phyloP scores from a whole-genome alignment of 2,797 vertebrate species.

The Rhinella marina region DNA sequence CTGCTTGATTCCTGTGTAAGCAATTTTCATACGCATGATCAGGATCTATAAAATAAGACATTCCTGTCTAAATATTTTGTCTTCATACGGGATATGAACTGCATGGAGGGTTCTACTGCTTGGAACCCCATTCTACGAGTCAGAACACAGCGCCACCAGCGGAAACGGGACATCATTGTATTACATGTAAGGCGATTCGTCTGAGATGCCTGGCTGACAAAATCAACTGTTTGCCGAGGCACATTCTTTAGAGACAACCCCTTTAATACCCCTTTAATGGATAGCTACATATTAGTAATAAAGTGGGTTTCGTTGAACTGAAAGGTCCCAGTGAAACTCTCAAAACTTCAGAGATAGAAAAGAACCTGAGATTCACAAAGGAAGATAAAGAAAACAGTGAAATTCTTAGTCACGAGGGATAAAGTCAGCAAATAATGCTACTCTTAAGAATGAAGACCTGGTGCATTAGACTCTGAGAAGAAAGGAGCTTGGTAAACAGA shows the following conservation, averaged over 20 bases:
- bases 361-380: slow-evolving; percentile 14
- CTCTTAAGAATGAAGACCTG: slow-evolving; percentile 10
- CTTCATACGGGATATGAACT: not conserved
- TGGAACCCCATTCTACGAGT: too few species aligned
- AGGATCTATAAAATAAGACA: not conserved
- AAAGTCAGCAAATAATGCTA: not conserved
- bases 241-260: not conserved
- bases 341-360: not conserved
- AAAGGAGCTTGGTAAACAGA: slow-evolving; percentile 34
- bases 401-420: slow-evolving; percentile 5
- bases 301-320: not conserved
- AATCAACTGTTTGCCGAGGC: not conserved
- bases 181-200: too few species aligned
- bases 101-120: too few species aligned
- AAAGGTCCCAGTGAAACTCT: slow-evolving; percentile 18
- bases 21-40: not conserved
- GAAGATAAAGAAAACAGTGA: slow-evolving; percentile 25
- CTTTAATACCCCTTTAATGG: not conserved
- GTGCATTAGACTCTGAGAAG: slow-evolving; percentile 3
- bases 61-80: not conserved
- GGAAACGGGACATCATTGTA: too few species aligned
- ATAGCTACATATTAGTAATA: not conserved
- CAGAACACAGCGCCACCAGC: too few species aligned
- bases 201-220: not conserved
- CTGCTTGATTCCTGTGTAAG: not conserved